phyloP scores from a whole-genome alignment of 2,113 vertebrate species.

The Peromyscus maniculatus region DNA sequence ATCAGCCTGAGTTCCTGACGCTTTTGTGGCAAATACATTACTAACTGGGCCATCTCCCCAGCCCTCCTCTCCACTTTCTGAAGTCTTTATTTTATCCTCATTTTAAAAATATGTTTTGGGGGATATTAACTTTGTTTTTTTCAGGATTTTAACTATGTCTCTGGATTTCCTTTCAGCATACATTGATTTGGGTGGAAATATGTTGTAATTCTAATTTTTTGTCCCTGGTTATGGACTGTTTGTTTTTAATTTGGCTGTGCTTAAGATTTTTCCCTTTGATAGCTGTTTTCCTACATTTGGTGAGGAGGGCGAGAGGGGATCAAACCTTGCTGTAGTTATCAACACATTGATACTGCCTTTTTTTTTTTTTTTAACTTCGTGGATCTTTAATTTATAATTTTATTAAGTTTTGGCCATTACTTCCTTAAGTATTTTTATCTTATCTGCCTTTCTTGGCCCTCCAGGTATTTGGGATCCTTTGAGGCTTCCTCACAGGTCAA shows the following conservation, averaged over 20 bases:
- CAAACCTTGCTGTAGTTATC: not conserved
- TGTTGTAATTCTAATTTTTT: constrained; percentile 34
- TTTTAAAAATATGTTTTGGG: not conserved
- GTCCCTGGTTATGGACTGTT: not conserved
- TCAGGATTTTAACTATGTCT: not conserved
- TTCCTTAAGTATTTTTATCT: not conserved
- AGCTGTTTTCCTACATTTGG: not conserved
- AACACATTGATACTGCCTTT: not conserved
- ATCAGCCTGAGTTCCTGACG: not conserved
- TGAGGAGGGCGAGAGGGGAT: not conserved
- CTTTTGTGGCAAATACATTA: not conserved
- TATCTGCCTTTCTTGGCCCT: not conserved
- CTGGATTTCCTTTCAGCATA: not conserved
- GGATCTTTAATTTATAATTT: constrained; percentile 25
- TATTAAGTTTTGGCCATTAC: not conserved
- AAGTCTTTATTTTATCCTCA: constrained; percentile 38
- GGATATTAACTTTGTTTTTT: not conserved
- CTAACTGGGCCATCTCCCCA: not conserved
- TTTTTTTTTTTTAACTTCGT: not conserved
- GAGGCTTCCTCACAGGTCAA: not conserved
- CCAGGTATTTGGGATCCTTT: not conserved
- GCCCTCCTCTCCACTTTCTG: not conserved
- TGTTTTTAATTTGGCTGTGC: constrained; percentile 35
- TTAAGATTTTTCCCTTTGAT: not conserved
- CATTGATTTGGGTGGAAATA: not conserved